Conservation (phyloP, 2,888 invertebrate genomes). For the Drosophila eohydei region DNA sequence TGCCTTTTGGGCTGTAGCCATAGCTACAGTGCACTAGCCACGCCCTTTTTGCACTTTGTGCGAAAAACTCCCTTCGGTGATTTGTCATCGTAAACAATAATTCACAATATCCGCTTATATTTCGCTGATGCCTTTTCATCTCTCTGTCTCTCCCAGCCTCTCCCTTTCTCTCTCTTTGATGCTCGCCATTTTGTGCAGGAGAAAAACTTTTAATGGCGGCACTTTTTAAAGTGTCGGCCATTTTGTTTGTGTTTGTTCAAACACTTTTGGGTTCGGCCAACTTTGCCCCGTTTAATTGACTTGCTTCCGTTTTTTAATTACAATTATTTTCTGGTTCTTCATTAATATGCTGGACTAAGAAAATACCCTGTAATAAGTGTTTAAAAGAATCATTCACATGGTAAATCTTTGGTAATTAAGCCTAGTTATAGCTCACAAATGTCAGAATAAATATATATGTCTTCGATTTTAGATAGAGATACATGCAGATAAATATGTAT, state of each 20-base stretch:
- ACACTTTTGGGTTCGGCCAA: constrained; percentile 33
- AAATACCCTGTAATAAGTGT: constrained; percentile 6
- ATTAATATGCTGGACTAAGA: background rate
- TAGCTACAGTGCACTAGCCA: constrained; percentile 5
- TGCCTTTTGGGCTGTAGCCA: constrained; percentile 19
- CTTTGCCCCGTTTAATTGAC: constrained; percentile 50
- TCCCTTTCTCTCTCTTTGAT: background rate
- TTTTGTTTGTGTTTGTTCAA: constrained; percentile 32
- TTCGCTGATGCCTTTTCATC: constrained; percentile 19
- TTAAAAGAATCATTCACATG: no score
- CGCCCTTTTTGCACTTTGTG: constrained; percentile 10
- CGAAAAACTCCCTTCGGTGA: constrained; percentile 25
- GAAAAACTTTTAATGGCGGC: constrained; percentile 50
- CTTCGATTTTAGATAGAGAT: no score
- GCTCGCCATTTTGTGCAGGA: constrained; percentile 31
- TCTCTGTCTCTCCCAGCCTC: no score
- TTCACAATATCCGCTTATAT: constrained; percentile 56
- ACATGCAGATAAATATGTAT: no score
- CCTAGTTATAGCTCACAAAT: no score
- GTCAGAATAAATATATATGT: no score
- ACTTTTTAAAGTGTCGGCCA: constrained; percentile 45
- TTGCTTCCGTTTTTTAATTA: constrained; percentile 63
- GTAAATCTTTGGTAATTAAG: no score
- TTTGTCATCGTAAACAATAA: constrained; percentile 69
- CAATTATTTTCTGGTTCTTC: constrained; percentile 24